Evolutionary conservation across 2,888 invertebrate genomes (phyloP).

Genomic region (Acrobasis consociella): DNA sequence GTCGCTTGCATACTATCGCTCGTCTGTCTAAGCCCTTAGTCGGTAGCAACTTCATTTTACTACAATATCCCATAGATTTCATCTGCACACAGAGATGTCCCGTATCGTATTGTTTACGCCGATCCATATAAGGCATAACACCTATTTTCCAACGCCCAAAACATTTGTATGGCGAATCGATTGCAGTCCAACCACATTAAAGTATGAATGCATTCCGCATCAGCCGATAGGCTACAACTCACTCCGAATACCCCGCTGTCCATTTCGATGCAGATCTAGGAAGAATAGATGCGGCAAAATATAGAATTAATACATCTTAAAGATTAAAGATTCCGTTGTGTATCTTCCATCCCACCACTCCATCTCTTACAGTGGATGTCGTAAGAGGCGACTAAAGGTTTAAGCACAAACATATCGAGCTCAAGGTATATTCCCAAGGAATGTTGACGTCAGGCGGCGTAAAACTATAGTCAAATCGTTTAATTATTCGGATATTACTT

Average conservation of each 20-base stretch:
- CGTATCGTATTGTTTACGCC: not conserved
- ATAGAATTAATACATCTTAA: too few relatives aligned
- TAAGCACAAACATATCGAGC: too few relatives aligned
- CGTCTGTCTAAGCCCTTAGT: too few relatives aligned
- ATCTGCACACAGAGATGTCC: not conserved
- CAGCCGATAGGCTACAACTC: conserved; percentile 16
- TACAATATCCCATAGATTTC: not conserved
- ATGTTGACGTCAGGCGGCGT: too few relatives aligned
- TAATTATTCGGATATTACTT: too few relatives aligned
- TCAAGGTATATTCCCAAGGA: too few relatives aligned
- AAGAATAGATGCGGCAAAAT: conserved; percentile 4
- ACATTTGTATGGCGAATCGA: conserved; percentile 17
- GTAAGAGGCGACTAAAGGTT: too few relatives aligned
- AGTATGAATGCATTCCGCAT: conserved; percentile 18
- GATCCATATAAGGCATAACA: not conserved
- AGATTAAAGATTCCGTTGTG: too few relatives aligned
- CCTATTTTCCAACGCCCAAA: conserved; percentile 3
- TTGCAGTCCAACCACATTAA: conserved; percentile 11
- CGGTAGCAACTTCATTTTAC: not conserved
- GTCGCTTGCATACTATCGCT: too few relatives aligned
- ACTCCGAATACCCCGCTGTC: conserved; percentile 20
- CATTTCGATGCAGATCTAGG: not conserved
- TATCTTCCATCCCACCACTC: too few relatives aligned
- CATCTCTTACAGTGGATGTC: too few relatives aligned
- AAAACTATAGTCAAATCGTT: too few relatives aligned